These are phyloP conservation scores for Chaunax sp. DNA, from an alignment of 2,797 vertebrate species.

Conservation along the genomic window DNA sequence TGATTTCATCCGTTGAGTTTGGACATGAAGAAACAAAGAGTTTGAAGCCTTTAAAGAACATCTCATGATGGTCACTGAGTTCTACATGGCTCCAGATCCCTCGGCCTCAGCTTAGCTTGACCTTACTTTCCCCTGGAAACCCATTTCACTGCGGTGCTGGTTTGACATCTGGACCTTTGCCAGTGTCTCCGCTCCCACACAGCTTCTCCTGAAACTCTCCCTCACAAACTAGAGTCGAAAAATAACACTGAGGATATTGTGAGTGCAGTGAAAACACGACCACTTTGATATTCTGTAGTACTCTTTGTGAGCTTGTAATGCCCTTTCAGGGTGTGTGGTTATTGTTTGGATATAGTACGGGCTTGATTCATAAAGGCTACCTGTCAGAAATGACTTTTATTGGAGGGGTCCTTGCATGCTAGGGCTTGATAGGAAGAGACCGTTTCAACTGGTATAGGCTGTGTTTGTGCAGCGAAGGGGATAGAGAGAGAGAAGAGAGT, in stretches of 20 bases:
- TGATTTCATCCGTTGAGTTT: constrained; percentile 2
- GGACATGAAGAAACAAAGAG: constrained; percentile 1
- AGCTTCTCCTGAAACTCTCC: constrained; percentile 39
- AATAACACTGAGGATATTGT: constrained; percentile 63
- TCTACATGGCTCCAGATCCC: constrained; percentile 27
- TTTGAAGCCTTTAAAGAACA: constrained; percentile 2
- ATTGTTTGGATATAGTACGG: constrained; percentile 13
- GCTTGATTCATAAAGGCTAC: background rate
- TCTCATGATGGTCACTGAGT: constrained; percentile 32
- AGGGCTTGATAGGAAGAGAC: background rate
- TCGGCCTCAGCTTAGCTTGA: constrained; percentile 56
- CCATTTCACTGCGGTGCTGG: constrained; percentile 52
- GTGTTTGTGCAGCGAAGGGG: constrained; percentile 17
- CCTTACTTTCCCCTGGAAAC: constrained; percentile 71
- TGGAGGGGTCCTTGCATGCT: background rate
- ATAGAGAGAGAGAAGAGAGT: constrained; percentile 30
- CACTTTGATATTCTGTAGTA: constrained; percentile 44
- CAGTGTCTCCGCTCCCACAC: constrained; percentile 65
- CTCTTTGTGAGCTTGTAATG: constrained; percentile 28
- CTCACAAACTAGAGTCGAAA: constrained; percentile 30
- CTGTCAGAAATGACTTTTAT: background rate
- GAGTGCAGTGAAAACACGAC: constrained; percentile 42
- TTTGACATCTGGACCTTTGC: constrained; percentile 63
- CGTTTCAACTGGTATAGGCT: background rate
- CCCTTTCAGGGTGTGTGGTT: constrained; percentile 28